These are phyloP conservation scores for Cheilosia soror DNA, from an alignment of 2,888 invertebrate species.

Conservation along the genomic window DNA sequence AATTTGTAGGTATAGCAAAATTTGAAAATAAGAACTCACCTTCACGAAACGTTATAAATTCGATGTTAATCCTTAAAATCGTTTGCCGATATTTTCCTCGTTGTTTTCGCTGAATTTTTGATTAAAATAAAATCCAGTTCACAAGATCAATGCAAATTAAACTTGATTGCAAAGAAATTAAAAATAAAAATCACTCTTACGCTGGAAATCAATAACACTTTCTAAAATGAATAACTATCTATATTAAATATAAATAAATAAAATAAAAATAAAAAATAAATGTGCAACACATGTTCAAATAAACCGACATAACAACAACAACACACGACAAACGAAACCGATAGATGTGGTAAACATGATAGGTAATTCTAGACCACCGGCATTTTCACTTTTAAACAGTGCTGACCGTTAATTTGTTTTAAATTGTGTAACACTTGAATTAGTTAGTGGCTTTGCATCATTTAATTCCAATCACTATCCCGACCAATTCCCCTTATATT, in stretches of 20 bases:
- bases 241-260: neutral
- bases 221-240: slow-evolving; percentile 28
- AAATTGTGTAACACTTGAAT: neutral
- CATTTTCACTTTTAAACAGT: slow-evolving; percentile 44
- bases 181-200: slow-evolving; percentile 6
- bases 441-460: slow-evolving; percentile 16
- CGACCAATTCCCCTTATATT: neutral
- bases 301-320: slow-evolving; percentile 12
- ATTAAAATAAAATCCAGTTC: neutral
- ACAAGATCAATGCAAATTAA: slow-evolving; percentile 6
- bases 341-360: neutral
- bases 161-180: slow-evolving; percentile 9
- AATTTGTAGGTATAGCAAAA: too few species aligned
- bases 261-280: neutral
- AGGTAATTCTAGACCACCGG: slow-evolving; percentile 36
- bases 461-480: slow-evolving; percentile 43
- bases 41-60: neutral
- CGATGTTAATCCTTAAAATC: slow-evolving; percentile 16
- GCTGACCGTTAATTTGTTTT: neutral
- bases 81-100: neutral
- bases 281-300: slow-evolving; percentile 22
- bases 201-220: slow-evolving; percentile 22
- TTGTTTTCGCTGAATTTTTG: slow-evolving; percentile 6
- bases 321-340: neutral
- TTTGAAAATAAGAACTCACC: neutral